phyloP scores from a whole-genome alignment of 2,797 vertebrate species.

The Mionectes olivaceus region DNA sequence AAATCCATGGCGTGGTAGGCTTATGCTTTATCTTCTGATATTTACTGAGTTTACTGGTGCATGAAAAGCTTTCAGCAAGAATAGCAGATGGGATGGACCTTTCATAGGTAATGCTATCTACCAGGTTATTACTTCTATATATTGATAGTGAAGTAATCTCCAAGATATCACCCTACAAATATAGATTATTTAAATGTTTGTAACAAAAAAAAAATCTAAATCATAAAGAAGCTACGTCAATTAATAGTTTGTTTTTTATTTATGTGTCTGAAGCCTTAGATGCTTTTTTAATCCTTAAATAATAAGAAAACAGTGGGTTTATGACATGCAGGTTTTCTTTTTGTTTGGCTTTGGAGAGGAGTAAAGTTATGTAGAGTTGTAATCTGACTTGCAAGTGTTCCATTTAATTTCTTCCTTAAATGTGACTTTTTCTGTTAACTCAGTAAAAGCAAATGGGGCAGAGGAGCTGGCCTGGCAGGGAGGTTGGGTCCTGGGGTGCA shows the following conservation, averaged over 20 bases:
- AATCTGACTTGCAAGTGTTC: conserved; percentile 49
- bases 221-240: conserved; percentile 66
- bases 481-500: neutral
- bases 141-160: conserved; percentile 89
- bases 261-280: conserved; percentile 59
- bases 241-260: conserved; percentile 75
- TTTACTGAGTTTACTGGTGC: conserved; percentile 90
- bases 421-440: conserved; percentile 60
- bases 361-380: conserved; percentile 53
- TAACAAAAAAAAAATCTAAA: conserved; percentile 63
- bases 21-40: conserved; percentile 90
- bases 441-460: conserved; percentile 1
- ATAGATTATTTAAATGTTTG: conserved; percentile 87
- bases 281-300: conserved; percentile 70
- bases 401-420: conserved; percentile 63
- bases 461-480: neutral
- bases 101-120: conserved; percentile 89
- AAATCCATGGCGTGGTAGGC: conserved; percentile 87
- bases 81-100: conserved; percentile 87
- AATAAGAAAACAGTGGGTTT: conserved; percentile 58
- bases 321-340: neutral
- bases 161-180: conserved; percentile 85
- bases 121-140: conserved; percentile 88
- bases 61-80: conserved; percentile 89
- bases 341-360: conserved; percentile 55